These are phyloP conservation scores for Cynoglossus semilaevis DNA, from an alignment of 2,113 vertebrate species.

Conservation along the genomic window DNA sequence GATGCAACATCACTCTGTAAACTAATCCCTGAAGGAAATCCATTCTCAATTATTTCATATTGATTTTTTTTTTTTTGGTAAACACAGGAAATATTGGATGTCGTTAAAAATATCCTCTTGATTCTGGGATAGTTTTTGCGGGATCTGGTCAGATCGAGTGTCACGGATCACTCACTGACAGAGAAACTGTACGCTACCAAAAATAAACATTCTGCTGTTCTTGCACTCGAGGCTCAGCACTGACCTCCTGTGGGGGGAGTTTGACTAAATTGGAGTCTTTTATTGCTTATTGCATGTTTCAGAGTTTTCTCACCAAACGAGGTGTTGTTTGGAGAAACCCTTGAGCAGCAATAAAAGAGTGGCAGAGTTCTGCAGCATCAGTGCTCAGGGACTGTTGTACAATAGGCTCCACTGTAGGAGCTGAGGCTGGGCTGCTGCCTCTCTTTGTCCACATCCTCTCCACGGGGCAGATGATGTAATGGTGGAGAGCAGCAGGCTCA, in stretches of 20 bases:
- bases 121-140: background rate
- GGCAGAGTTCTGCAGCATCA: conserved; percentile 3
- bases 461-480: conserved; percentile 52
- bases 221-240: background rate
- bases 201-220: conserved; percentile 5
- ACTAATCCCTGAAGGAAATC: too few species aligned
- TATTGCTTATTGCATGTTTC: conserved; percentile 1
- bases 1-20: background rate
- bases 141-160: background rate
- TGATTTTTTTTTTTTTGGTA: too few species aligned
- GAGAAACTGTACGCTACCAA: background rate
- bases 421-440: background rate
- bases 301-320: conserved; percentile 19
- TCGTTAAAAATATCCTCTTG: too few species aligned
- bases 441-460: conserved; percentile 37
- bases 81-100: too few species aligned
- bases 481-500: conserved; percentile 33
- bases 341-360: background rate
- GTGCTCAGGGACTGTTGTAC: background rate
- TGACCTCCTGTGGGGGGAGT: conserved; percentile 1
- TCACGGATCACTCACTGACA: background rate
- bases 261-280: background rate
- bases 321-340: conserved; percentile 25
- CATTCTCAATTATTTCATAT: too few species aligned
- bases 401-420: conserved; percentile 37